Evolutionary conservation across 2,113 vertebrate species (phyloP).

Genomic region (Falcunculus frontatus): DNA sequence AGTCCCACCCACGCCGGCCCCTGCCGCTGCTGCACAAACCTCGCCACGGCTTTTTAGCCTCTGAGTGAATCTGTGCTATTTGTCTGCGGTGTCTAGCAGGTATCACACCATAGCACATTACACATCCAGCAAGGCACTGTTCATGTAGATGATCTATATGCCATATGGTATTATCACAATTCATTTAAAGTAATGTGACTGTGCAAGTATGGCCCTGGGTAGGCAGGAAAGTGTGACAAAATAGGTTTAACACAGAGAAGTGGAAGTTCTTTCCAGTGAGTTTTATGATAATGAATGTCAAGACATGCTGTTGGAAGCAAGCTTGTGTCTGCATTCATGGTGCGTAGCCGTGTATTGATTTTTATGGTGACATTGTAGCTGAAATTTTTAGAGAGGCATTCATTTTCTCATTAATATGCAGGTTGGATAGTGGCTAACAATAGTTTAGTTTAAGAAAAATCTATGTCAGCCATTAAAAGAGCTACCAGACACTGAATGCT

Average conservation of each 20-base stretch:
- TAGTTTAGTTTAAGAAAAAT: constrained; percentile 72
- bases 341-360: constrained; percentile 67
- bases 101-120: neutral
- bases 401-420: constrained; percentile 69
- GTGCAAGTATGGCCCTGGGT: constrained; percentile 35
- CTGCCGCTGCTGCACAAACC: neutral
- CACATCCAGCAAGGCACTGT: neutral
- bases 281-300: constrained; percentile 62
- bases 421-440: constrained; percentile 54
- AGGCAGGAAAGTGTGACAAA: constrained; percentile 49
- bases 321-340: constrained; percentile 69
- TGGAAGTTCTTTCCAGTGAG: constrained; percentile 9
- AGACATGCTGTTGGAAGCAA: constrained; percentile 12
- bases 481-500: constrained; percentile 57
- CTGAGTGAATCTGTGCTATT: neutral
- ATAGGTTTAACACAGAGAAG: neutral
- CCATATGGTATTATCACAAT: constrained; percentile 36
- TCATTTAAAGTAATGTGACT: constrained; percentile 59
- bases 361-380: constrained; percentile 67
- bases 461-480: constrained; percentile 69
- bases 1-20: neutral
- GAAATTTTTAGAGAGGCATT: constrained; percentile 69
- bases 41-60: neutral
- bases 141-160: neutral
- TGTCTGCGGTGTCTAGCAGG: neutral